A percentile compares a stretch with the other conserved stretches of the same genome.
phyloP scores from a whole-genome alignment of 2,888 invertebrate genomes.

The Cataglyphis altisquamis region DNA sequence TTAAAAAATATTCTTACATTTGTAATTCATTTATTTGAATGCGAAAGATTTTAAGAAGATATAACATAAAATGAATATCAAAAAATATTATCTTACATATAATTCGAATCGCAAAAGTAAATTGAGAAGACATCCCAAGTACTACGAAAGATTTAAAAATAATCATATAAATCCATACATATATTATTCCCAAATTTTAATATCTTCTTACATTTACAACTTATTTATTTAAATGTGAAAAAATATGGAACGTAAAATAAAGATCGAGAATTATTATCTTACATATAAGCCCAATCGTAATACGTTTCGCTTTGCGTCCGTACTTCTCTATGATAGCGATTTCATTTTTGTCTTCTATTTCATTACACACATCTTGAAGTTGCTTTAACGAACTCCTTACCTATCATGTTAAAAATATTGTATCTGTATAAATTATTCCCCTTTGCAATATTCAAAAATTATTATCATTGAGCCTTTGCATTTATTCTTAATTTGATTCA shows the following conservation, averaged over 20 bases:
- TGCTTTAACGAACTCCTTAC: background rate
- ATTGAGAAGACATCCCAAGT: background rate
- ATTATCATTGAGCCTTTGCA: background rate
- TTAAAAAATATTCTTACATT: no score
- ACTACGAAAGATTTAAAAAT: background rate
- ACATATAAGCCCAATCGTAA: background rate
- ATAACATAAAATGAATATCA: no score
- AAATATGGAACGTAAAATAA: background rate
- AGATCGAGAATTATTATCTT: background rate
- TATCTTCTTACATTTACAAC: no score
- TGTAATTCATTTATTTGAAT: background rate
- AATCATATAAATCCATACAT: background rate
- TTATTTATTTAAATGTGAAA: background rate
- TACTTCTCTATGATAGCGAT: constrained; percentile 33
- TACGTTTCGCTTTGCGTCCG: background rate
- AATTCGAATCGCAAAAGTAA: background rate
- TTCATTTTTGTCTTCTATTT: constrained; percentile 12
- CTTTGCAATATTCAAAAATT: background rate
- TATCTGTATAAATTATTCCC: background rate
- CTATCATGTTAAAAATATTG: constrained; percentile 7
- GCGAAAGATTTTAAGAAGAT: background rate
- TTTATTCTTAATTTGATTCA: background rate
- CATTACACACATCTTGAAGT: constrained; percentile 2
- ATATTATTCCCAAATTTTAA: background rate
- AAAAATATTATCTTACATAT: no score